Base-by-base conservation (phyloP, 64 coral and sea anemone species). In the Montipora capricornis region DNA sequence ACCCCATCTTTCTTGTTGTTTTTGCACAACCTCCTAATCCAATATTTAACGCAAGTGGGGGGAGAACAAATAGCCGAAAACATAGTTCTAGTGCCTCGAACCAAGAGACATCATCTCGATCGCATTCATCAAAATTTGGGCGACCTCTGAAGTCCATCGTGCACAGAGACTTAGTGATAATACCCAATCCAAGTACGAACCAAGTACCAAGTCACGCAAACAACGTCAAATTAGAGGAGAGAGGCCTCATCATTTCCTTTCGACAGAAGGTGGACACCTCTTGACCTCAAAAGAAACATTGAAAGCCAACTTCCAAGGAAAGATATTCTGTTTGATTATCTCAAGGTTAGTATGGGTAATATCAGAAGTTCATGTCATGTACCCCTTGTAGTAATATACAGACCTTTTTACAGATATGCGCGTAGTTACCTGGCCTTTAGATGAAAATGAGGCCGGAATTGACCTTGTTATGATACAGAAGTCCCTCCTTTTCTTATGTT, bases 211-310 rank as follows among this genome's bases (percentile, higher is more conserved):
- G 81, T 64, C 91, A 93, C 78, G 50, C 26, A 49, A 82, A 0
- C 51, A 82, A 22, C 87, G 74, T 93, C 11, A 77, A 93, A 59
- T 68, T 93, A 5, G 81, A 87, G 86, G 82, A 93, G 73, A 64
- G 58, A 19, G 91, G 82, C 57, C 68, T 93, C 29, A 78, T 93
- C 45, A 86, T 93, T 93, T 48, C 81, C 91, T 14, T 93, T 93
- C 44, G 61, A 93, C 47, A 82, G 22, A 92, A 59, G 46, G 46
- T 92, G 91, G 84, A 52, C 45, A 8, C 16, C 20, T 68, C 49
- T 87, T 44, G 84, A 87, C 44, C 52, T 87, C 15, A 73, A 87
- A 53, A 73, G 68, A 26, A 69, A 87, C 16, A 87, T 87, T 22
- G 50, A 73, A 87, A 87, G 71, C 8, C 84, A 87, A 73, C 49